Base-by-base conservation (phyloP, 2,113 vertebrate genomes). In the Podarcis muralis region DNA sequence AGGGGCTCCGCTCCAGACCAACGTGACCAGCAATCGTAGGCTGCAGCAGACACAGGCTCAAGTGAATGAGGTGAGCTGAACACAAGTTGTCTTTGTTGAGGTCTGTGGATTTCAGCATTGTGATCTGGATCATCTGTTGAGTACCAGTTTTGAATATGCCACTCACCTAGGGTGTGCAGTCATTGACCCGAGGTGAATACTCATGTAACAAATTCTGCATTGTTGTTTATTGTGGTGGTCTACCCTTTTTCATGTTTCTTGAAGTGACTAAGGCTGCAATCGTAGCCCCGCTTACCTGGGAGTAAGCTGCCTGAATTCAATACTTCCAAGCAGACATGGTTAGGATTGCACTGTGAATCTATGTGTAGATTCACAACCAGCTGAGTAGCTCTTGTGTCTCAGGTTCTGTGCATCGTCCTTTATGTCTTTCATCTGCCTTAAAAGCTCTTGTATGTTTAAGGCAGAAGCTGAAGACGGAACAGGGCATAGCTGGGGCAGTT, bases 41-140 rank as follows among this genome's bases (percentile, higher is more conserved):
- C 97, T 98, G 96, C 98, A 98, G 95, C 98, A 98, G 96, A 98
- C 98, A 32, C 98, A 98, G 96, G 98, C 98, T 87, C 98, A 97
- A 92, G 98, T 98, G 94, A 97, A 98, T 27, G 98, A 98, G 97
- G 98, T 98, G 88, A 95, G 97, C 77, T 25, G 5, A 32, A 9
- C 16, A n/a, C n/a, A 59, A 62, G 11, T 71, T 71, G 30, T 65
- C 66, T 53, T 83, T 84, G 16, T 57, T 30, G 15, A 53, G 53
- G 6, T 53, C 35, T 65, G 57, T 32, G 59, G 30, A 16, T 88
- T 66, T 66, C n/a, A n/a, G n/a, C 5, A 23, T 35, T 9, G 32
- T 32, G 18, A 40, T n/a, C 66, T 20, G 77, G 40, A 65, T 40
- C 2, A 32, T 59, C n/a, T 59, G 27, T 75, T 62, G 16, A 62